Conservation (phyloP, 1,140 invertebrate genomes). For the Drosophila ogumai region DNA sequence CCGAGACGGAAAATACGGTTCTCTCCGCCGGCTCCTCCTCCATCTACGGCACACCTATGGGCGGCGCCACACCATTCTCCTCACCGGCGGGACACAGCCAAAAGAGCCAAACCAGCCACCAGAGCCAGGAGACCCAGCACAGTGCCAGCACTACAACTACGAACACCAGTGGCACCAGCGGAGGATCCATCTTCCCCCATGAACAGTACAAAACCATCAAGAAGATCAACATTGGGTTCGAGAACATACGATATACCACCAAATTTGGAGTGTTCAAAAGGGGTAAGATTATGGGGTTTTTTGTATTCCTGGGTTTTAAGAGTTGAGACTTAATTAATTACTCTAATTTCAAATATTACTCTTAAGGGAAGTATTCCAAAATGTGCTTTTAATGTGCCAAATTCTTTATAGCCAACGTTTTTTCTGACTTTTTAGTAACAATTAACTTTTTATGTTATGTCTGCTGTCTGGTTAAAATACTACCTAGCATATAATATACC, state of each 20-base stretch:
- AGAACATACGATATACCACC: constrained; percentile 65
- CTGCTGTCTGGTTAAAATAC: background rate
- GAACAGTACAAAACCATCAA: constrained; percentile 76
- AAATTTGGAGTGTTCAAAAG: constrained; percentile 70
- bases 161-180: constrained; percentile 43
- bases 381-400: background rate
- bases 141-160: constrained; percentile 26
- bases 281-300: constrained; percentile 39
- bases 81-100: constrained; percentile 36
- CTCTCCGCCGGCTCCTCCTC: constrained; percentile 55
- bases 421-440: background rate
- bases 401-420: background rate
- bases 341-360: background rate
- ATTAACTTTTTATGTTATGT: background rate
- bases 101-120: constrained; percentile 15
- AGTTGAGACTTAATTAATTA: background rate
- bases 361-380: background rate
- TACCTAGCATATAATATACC: background rate
- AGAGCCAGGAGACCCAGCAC: constrained; percentile 25
- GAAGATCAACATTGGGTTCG: constrained; percentile 74
- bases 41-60: constrained; percentile 57
- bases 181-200: constrained; percentile 66
- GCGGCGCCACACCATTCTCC: constrained; percentile 30
- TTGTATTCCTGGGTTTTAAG: background rate
- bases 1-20: constrained; percentile 51